Percentiles rank a stretch among this genome's conserved stretches.
phyloP scores from a whole-genome alignment of 2,797 vertebrate species.

The Ispidina picta region DNA sequence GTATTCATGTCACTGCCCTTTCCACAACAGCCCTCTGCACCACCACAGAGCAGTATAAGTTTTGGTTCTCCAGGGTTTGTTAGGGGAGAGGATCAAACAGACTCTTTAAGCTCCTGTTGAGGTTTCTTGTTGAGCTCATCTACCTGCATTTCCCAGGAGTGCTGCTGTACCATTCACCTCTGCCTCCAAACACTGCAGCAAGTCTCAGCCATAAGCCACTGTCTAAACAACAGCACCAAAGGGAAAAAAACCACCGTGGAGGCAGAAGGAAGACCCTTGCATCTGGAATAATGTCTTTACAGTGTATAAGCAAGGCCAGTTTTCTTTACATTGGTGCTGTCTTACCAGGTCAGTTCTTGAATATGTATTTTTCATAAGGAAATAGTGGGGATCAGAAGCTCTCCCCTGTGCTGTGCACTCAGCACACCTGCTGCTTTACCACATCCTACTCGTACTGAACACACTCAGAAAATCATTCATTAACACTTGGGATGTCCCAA shows the following conservation, averaged over 20 bases:
- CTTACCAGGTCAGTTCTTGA: neutral
- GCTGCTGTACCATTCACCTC: neutral
- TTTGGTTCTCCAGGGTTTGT: neutral
- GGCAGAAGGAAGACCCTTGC: neutral
- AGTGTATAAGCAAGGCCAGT: neutral
- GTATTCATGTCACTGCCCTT: neutral
- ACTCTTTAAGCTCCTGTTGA: neutral
- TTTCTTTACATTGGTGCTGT: neutral
- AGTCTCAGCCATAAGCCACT: neutral
- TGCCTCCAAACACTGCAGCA: neutral
- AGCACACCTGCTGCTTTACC: neutral
- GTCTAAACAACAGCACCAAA: neutral
- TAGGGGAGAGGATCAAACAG: neutral
- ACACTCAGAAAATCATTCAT: neutral
- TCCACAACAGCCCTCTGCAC: neutral
- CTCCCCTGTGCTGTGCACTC: neutral
- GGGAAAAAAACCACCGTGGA: fast-evolving
- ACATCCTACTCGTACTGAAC: neutral
- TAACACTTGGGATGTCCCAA: neutral
- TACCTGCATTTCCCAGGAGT: neutral
- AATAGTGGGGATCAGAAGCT: neutral
- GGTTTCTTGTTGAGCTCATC: neutral
- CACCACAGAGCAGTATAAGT: fast-evolving
- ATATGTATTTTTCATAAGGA: neutral
- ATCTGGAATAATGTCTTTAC: neutral